Conservation (phyloP, 1,140 invertebrate species). For the Lethocerus indicus region DNA sequence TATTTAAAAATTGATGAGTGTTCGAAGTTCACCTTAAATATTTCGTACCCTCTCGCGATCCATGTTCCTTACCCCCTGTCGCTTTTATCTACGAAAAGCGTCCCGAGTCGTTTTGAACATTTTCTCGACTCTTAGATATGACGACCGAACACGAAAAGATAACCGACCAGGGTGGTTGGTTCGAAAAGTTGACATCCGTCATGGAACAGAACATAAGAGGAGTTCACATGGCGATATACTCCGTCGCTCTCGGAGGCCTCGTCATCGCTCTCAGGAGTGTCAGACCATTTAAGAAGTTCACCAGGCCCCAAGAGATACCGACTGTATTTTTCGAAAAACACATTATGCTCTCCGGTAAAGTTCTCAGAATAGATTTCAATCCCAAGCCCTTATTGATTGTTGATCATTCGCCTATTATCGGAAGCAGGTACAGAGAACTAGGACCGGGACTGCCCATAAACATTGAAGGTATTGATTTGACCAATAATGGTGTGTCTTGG, state of each 20-base stretch:
- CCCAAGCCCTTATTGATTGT: constrained; percentile 10
- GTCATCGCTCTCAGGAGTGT: constrained; percentile 11
- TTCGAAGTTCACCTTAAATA: too few relatives aligned
- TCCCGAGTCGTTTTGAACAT: too few relatives aligned
- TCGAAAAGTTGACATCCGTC: constrained; percentile 5
- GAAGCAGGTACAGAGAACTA: background rate
- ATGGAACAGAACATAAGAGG: constrained; percentile 12
- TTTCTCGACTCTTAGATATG: too few relatives aligned
- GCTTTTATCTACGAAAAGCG: too few relatives aligned
- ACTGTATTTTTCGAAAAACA: constrained; percentile 8
- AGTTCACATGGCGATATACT: constrained; percentile 14
- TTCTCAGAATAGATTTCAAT: constrained; percentile 7
- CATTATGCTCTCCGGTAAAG: constrained; percentile 12
- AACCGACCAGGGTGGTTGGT: too few relatives aligned
- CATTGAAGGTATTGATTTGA: constrained; percentile 12
- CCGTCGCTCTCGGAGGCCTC: constrained; percentile 9
- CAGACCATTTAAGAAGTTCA: constrained; percentile 14
- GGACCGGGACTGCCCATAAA: constrained; percentile 6
- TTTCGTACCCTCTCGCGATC: too few relatives aligned
- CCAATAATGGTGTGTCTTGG: constrained; percentile 14
- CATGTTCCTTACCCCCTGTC: too few relatives aligned
- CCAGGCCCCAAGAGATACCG: constrained; percentile 10
- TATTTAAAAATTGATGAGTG: too few relatives aligned
- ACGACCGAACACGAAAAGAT: too few relatives aligned
- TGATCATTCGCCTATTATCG: constrained; percentile 15